Conservation (phyloP, 2,113 vertebrate species). For the Ammospiza caudacuta region DNA sequence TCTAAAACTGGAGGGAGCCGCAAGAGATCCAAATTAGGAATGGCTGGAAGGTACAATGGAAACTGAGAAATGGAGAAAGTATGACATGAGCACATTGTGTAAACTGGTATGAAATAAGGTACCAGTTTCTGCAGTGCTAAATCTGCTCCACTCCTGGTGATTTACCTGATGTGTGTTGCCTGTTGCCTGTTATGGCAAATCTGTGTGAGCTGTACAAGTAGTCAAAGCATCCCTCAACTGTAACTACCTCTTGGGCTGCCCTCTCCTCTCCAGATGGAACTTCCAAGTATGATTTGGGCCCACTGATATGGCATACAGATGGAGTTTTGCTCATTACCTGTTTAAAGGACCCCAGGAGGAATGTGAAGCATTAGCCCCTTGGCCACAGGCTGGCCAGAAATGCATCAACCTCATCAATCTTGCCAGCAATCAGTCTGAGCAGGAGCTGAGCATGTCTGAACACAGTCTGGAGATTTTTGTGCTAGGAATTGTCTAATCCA, state of each 20-base stretch:
- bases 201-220: neutral
- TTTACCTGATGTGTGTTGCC: neutral
- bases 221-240: neutral
- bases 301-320: neutral
- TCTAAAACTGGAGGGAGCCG: neutral
- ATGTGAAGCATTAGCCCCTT: constrained; percentile 60
- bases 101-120: neutral
- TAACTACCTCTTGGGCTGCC: neutral
- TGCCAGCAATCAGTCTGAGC: neutral
- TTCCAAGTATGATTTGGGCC: neutral
- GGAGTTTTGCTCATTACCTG: neutral
- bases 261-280: neutral
- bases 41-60: neutral
- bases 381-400: constrained; percentile 30
- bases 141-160: neutral
- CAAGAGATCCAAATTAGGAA: neutral
- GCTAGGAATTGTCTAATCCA: constrained; percentile 12
- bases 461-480: constrained; percentile 50
- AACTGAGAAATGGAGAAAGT: neutral
- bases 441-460: constrained; percentile 30
- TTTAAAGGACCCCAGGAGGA: constrained; percentile 19
- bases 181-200: neutral
- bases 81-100: neutral
- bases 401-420: constrained; percentile 2
- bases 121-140: neutral